These are phyloP conservation scores for Notechis scutatus DNA, from an alignment of 2,113 vertebrate species.

Conservation along the genomic window DNA sequence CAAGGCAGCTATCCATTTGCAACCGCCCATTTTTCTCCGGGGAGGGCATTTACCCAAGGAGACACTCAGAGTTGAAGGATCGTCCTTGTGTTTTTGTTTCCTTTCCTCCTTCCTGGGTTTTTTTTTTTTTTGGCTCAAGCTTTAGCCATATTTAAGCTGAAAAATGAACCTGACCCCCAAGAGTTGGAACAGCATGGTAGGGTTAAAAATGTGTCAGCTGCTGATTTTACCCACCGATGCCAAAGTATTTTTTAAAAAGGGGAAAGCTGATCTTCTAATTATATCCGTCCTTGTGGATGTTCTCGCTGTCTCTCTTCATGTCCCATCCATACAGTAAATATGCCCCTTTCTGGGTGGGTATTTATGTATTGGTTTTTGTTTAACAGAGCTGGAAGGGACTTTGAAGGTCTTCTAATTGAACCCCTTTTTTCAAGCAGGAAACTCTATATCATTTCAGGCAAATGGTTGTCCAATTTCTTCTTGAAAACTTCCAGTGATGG, in stretches of 20 bases:
- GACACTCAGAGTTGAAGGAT: conserved; percentile 46
- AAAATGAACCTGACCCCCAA: conserved; percentile 50
- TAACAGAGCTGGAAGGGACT: neutral
- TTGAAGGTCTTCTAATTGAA: neutral
- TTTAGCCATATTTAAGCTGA: conserved; percentile 53
- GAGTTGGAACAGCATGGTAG: neutral
- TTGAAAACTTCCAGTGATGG: neutral
- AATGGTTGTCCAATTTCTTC: neutral
- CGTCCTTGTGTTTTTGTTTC: neutral
- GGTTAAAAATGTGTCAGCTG: conserved; percentile 45
- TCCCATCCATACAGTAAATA: neutral
- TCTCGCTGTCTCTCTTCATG: neutral
- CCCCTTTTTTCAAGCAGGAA: neutral
- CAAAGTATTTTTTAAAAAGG: neutral
- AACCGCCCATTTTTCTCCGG: neutral
- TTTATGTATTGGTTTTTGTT: neutral
- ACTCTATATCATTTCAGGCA: neutral
- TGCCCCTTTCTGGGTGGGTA: neutral
- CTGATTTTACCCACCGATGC: conserved; percentile 1
- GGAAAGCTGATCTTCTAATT: neutral
- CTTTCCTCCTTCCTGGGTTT: too few relatives aligned
- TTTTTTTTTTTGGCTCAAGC: conserved; percentile 43
- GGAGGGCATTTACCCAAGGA: conserved; percentile 22
- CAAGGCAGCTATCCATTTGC: conserved; percentile 49
- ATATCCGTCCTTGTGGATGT: neutral